These are phyloP conservation scores for Phyto melanocephala DNA, from an alignment of 2,888 invertebrate genomes.

Conservation along the genomic window DNA sequence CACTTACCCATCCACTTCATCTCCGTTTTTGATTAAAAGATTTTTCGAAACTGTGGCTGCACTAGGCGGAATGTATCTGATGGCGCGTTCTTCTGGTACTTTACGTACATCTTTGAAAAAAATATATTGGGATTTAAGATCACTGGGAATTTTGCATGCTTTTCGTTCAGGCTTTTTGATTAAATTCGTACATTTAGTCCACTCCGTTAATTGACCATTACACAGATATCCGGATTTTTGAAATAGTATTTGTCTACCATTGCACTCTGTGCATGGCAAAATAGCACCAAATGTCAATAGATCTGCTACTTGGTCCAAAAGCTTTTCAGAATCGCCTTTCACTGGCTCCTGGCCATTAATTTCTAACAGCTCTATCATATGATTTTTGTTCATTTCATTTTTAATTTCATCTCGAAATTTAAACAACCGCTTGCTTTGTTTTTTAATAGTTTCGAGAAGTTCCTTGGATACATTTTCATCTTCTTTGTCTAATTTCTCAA, in stretches of 20 bases:
- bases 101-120: conserved; percentile 83
- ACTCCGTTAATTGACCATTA: conserved; percentile 85
- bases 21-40: conserved; percentile 67
- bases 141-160: conserved; percentile 84
- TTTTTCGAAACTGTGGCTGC: conserved; percentile 71
- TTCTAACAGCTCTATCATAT: conserved; percentile 84
- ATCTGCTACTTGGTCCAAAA: conserved; percentile 88
- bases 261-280: conserved; percentile 88
- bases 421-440: conserved; percentile 79
- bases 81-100: conserved; percentile 81
- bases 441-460: conserved; percentile 80
- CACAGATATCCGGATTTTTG: conserved; percentile 90
- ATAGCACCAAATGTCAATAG: conserved; percentile 93
- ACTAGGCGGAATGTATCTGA: conserved; percentile 81
- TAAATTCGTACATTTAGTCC: conserved; percentile 90
- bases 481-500: conserved; percentile 81
- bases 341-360: conserved; percentile 86
- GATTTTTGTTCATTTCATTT: conserved; percentile 81
- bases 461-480: conserved; percentile 81
- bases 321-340: conserved; percentile 81
- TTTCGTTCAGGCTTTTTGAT: conserved; percentile 86
- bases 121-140: conserved; percentile 80
- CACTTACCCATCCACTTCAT: conserved; percentile 77
- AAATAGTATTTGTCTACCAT: conserved; percentile 85
- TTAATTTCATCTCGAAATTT: conserved; percentile 83